Evolutionary conservation across 2,888 invertebrate species (phyloP), one percentile per base, ranked within the genome.

Genomic region (Orchestes rusci): DNA sequence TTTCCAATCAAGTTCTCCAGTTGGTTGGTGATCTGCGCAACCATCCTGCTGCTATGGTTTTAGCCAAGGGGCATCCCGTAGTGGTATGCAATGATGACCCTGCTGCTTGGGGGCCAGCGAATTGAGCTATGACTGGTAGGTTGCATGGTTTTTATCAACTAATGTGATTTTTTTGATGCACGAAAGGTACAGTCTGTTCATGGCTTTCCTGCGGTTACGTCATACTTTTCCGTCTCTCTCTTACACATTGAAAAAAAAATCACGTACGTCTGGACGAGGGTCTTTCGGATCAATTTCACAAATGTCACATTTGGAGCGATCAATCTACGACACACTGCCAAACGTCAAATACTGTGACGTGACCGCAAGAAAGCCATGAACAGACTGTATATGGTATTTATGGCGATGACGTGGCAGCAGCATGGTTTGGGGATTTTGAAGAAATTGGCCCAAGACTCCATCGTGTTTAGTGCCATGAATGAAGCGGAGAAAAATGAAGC

Each of bases 31-130:
- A 89, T 63, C 66, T 82, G 16, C 72, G 88, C 5, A 88, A 87
- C 63, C 89, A 89, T 70, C 87, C 89, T 0, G 74, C 79, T 1
- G 72, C 75, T 16, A 60, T 68, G 8, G 73, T 83, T 34, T 71
- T 88, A 39, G 76, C 85, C 3, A 71, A 76, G 18, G 76, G 78
- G 23, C 74, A 79, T 59, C 84, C 88, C 0, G 74, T 88, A 0
- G 81, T 89, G 0, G 68, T 89, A 18, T 81, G 85, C 0, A 82
- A 82, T 55, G 89, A 89, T 56, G 87, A 88, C 64, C 87, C 87
- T 0, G 81, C 83, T 0, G 73, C 80, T 27, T 89, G 87, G 87
- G 80, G 79, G 15, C 79, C 83, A 0, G 72, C 40, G 82, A 78
- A 0, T 62, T 88, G 7, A 80, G 82, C 39, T 82, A 85, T 55